A percentile compares a stretch with the other conserved stretches of the same genome.
phyloP scores from a whole-genome alignment of 1,140 invertebrate genomes.

The Babylonia areolata region DNA sequence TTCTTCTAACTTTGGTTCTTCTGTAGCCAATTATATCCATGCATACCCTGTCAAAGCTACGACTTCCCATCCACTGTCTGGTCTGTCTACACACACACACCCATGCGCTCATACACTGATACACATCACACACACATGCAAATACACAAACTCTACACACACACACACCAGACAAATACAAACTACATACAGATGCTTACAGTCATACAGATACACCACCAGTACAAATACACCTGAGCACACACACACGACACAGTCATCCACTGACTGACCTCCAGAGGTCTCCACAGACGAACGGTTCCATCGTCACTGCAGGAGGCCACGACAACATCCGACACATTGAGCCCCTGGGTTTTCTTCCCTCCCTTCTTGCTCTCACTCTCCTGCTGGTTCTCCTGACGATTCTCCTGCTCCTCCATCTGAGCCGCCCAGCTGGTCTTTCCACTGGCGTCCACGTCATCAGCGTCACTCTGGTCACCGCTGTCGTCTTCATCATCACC shows the following conservation, averaged over 20 bases:
- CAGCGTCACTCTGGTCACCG: background rate
- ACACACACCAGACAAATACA: background rate
- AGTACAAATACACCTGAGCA: background rate
- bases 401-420: constrained; percentile 7
- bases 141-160: background rate
- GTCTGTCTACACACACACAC: background rate
- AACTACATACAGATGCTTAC: background rate
- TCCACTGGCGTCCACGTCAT: constrained; percentile 2
- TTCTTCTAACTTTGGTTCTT: too few relatives aligned
- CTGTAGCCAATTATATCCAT: too few relatives aligned
- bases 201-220: background rate
- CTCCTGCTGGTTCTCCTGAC: constrained; percentile 12
- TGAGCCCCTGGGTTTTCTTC: constrained; percentile 19
- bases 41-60: too few relatives aligned
- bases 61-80: too few relatives aligned
- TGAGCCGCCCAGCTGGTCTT: constrained; percentile 41
- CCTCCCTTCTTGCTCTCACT: background rate
- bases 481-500: background rate
- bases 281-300: constrained; percentile 71
- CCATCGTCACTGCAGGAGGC: constrained; percentile 73
- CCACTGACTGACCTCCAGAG: constrained; percentile 64
- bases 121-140: background rate
- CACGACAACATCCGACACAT: constrained; percentile 59
- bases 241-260: background rate
- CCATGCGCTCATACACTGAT: background rate